phyloP scores from a whole-genome alignment of 2,113 vertebrate genomes.

The Suncus etruscus region DNA sequence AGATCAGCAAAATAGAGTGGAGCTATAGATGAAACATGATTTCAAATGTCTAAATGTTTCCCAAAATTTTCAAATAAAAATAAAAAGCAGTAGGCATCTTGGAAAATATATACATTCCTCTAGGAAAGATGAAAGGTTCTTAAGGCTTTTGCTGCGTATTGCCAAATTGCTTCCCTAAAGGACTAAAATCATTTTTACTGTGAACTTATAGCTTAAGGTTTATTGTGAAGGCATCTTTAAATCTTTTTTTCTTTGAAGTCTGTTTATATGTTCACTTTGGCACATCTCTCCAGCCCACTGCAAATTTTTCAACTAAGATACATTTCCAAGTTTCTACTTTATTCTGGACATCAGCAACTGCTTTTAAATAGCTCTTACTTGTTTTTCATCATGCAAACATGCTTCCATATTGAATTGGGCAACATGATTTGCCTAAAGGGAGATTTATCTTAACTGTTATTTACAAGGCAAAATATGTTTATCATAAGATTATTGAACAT shows the following conservation, averaged over 20 bases:
- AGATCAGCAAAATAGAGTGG: background rate
- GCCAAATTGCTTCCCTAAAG: conserved; percentile 18
- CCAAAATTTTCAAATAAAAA: conserved; percentile 34
- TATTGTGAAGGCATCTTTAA: conserved; percentile 27
- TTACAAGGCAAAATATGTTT: background rate
- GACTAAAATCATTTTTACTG: background rate
- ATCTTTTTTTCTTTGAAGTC: background rate
- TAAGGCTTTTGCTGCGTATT: background rate
- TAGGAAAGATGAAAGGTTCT: conserved; percentile 27
- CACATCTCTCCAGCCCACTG: background rate
- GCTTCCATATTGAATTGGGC: background rate
- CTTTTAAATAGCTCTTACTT: background rate
- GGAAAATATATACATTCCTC: background rate
- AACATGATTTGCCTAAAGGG: background rate
- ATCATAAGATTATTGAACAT: background rate
- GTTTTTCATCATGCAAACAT: background rate
- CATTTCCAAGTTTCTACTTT: conserved; percentile 2
- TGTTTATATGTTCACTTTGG: conserved; percentile 22
- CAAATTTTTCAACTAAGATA: background rate
- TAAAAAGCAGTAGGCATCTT: background rate
- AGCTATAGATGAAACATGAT: background rate
- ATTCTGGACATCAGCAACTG: background rate
- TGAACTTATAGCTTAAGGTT: background rate
- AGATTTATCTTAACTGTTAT: background rate
- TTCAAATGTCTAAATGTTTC: background rate